Percentiles rank a stretch among this genome's conserved stretches.
These are phyloP conservation scores for Brachypalpus laphriformis DNA, from an alignment of 2,888 invertebrate species.

Conservation along the genomic window DNA sequence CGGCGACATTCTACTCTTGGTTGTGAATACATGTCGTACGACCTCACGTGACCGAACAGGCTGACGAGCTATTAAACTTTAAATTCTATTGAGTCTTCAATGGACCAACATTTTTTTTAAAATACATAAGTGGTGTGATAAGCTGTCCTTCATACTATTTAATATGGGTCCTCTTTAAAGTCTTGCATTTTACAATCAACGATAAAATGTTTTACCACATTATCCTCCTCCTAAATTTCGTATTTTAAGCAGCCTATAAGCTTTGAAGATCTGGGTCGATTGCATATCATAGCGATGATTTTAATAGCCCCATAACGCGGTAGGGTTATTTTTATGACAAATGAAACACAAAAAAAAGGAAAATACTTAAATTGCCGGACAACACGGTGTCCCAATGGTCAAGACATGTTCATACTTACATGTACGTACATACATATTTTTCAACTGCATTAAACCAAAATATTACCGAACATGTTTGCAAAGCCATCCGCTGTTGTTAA, in stretches of 20 bases:
- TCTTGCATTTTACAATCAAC: background rate
- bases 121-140: no score
- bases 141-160: no score
- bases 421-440: background rate
- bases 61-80: no score
- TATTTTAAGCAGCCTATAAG: background rate
- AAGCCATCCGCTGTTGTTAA: conserved; percentile 2
- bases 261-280: conserved; percentile 3
- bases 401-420: background rate
- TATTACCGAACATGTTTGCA: background rate
- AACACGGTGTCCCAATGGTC: background rate
- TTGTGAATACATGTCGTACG: no score
- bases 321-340: conserved; percentile 19
- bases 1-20: no score
- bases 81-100: no score
- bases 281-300: conserved; percentile 8
- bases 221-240: background rate
- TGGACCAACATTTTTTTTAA: no score
- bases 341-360: conserved; percentile 16
- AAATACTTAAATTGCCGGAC: conserved; percentile 2
- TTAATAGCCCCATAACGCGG: conserved; percentile 6
- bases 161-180: no score
- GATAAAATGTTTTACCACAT: background rate
- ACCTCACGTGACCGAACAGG: no score
- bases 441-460: background rate